phyloP scores from a whole-genome alignment of 2,113 vertebrate species.

The Nyctereutes procyonoides region DNA sequence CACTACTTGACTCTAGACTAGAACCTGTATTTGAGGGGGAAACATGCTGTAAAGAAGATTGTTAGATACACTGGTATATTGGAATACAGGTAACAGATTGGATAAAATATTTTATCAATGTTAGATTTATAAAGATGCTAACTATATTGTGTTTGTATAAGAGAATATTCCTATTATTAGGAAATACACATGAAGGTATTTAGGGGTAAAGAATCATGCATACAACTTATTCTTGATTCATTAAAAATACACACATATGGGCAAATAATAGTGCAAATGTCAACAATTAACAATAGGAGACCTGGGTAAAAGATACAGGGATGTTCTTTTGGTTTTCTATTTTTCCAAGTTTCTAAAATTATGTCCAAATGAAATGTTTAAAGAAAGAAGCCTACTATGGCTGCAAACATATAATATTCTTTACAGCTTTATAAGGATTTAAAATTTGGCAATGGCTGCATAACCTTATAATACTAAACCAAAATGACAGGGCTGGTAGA shows the following conservation, averaged over 20 bases:
- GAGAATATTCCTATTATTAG: neutral
- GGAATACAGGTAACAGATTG: neutral
- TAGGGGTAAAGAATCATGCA: neutral
- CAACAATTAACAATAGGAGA: neutral
- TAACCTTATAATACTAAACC: neutral
- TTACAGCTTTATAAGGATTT: neutral
- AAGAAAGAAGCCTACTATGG: neutral
- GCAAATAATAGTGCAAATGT: neutral
- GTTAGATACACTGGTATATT: neutral
- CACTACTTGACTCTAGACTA: neutral
- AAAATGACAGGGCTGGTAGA: neutral
- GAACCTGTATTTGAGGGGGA: neutral
- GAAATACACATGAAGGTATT: neutral
- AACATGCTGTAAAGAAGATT: neutral
- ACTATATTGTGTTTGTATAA: neutral
- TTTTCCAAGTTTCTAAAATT: slow-evolving; percentile 14
- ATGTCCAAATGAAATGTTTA: neutral
- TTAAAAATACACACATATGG: neutral
- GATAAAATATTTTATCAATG: neutral
- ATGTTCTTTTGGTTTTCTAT: neutral
- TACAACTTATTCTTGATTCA: neutral
- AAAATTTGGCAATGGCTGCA: neutral
- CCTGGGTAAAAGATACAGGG: neutral
- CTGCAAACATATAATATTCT: neutral
- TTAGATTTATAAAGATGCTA: neutral